Conservation (phyloP, 1,140 invertebrate species). For the Elysia chlorotica region DNA sequence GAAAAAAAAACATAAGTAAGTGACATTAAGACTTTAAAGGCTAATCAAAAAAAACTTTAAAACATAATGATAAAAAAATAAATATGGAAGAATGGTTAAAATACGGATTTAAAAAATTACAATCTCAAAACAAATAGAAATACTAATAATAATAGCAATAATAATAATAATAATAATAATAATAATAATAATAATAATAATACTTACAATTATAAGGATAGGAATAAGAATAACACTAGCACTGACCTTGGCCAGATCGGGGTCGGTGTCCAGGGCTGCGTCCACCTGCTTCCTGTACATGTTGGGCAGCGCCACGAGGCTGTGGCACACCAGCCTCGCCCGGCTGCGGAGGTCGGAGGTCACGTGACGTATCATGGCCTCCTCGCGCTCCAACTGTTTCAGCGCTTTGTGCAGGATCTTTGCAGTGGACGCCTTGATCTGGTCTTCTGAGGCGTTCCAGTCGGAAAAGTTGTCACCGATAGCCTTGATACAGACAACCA, state of each 20-base stretch:
- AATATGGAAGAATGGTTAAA: too few relatives aligned
- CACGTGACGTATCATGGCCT: constrained; percentile 26
- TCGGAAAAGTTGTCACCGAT: constrained; percentile 28
- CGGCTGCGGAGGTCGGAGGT: constrained; percentile 16
- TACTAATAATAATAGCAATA: too few relatives aligned
- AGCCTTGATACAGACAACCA: constrained; percentile 28
- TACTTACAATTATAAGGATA: too few relatives aligned
- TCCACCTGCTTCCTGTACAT: constrained; percentile 10
- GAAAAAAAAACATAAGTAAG: too few relatives aligned
- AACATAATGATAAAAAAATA: too few relatives aligned
- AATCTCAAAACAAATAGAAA: too few relatives aligned
- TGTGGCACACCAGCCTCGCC: constrained; percentile 12
- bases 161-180: too few relatives aligned
- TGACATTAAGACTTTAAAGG: too few relatives aligned
- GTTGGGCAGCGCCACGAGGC: constrained; percentile 27
- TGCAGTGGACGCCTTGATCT: background rate
- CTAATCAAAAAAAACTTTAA: too few relatives aligned
- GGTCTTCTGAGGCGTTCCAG: constrained; percentile 12
- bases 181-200: too few relatives aligned
- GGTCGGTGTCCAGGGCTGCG: constrained; percentile 2
- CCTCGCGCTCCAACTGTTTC: constrained; percentile 27
- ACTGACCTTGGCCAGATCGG: background rate
- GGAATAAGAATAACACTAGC: background rate
- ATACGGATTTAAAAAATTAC: too few relatives aligned
- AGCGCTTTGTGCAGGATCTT: constrained; percentile 23